phyloP scores from a whole-genome alignment of 2,888 invertebrate species.

The Apamea monoglypha region DNA sequence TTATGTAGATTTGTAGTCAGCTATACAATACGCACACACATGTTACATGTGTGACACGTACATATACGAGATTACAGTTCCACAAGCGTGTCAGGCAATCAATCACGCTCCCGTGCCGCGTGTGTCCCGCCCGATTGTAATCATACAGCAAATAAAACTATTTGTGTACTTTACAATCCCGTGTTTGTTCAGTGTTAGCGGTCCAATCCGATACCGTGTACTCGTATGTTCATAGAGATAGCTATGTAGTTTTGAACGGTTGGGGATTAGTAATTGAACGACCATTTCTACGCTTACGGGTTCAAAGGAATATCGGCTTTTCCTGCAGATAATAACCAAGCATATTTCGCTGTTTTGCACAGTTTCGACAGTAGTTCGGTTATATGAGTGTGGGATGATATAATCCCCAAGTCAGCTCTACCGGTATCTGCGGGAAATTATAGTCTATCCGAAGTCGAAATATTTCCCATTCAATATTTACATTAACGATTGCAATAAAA shows the following conservation, averaged over 20 bases:
- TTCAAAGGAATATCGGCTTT: conserved; percentile 17
- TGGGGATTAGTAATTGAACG: conserved; percentile 19
- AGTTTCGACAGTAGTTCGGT: conserved; percentile 26
- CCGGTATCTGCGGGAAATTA: conserved; percentile 9
- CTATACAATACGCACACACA: conserved; percentile 11
- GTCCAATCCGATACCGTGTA: conserved; percentile 26
- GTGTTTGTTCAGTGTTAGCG: conserved; percentile 54
- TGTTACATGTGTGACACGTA: conserved; percentile 20
- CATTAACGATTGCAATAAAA: conserved; percentile 37
- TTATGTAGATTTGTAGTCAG: conserved; percentile 17
- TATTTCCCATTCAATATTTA: conserved; percentile 40
- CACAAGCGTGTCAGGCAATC: conserved; percentile 63
- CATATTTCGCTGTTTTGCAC: conserved; percentile 15
- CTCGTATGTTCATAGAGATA: conserved; percentile 22
- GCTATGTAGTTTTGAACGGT: conserved; percentile 32
- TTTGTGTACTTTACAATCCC: conserved; percentile 49
- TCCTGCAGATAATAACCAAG: conserved; percentile 15
- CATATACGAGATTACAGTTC: conserved; percentile 52
- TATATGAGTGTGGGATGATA: conserved; percentile 1
- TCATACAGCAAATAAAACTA: conserved; percentile 60
- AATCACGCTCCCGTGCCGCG: conserved; percentile 57
- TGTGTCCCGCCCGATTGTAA: conserved; percentile 53
- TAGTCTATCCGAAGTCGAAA: conserved; percentile 2
- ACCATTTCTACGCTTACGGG: conserved; percentile 7
- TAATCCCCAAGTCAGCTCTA: conserved; percentile 23